A percentile compares a stretch with the other conserved stretches of the same genome.
Conservation (phyloP, 2,888 invertebrate genomes). For the Macaria liturata region DNA sequence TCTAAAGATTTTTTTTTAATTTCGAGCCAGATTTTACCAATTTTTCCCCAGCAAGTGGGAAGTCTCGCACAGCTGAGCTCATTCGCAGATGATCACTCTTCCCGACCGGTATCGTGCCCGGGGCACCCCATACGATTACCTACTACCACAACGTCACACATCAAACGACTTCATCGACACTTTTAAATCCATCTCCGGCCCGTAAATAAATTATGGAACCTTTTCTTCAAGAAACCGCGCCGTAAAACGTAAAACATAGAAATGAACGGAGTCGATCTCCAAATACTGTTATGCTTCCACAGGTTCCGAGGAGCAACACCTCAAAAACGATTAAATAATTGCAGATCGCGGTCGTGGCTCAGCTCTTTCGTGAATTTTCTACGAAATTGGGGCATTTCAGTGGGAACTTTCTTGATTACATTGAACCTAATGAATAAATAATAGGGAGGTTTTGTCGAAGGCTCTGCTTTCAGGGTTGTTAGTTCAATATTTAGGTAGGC, state of each 20-base stretch:
- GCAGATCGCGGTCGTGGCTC: conserved; percentile 65
- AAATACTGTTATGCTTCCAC: conserved; percentile 54
- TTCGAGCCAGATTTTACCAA: too few relatives aligned
- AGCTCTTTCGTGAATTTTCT: conserved; percentile 67
- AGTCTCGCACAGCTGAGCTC: conserved; percentile 44
- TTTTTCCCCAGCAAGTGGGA: conserved; percentile 31
- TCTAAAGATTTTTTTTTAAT: too few relatives aligned
- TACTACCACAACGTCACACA: conserved; percentile 43
- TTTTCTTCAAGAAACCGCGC: conserved; percentile 23
- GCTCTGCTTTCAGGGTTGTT: conserved; percentile 40
- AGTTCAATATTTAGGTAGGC: conserved; percentile 41
- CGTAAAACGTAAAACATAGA: conserved; percentile 25
- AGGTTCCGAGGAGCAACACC: conserved; percentile 70
- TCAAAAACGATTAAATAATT: conserved; percentile 77
- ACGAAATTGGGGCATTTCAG: conserved; percentile 64
- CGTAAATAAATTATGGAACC: background rate
- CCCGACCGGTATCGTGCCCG: conserved; percentile 68
- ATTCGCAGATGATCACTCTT: conserved; percentile 70
- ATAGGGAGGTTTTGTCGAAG: conserved; percentile 52
- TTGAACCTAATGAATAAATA: conserved; percentile 66
- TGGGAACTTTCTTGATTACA: conserved; percentile 67
- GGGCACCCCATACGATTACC: conserved; percentile 69
- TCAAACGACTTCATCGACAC: conserved; percentile 34
- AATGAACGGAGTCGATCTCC: conserved; percentile 30
- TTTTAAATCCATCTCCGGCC: conserved; percentile 44